Conservation (phyloP, 2,888 invertebrate genomes). For the Morpho deidamia region DNA sequence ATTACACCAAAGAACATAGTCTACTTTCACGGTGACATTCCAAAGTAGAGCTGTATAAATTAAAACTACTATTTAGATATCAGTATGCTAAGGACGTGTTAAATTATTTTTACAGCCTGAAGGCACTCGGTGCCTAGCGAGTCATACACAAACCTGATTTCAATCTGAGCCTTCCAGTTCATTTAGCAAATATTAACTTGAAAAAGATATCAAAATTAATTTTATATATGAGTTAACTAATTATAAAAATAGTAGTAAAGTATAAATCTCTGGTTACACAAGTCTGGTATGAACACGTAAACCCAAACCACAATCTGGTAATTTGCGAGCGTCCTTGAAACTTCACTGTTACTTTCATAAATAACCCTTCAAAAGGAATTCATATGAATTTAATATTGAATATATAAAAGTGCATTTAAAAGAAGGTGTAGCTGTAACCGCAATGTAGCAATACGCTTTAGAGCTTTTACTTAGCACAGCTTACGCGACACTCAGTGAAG, state of each 20-base stretch:
- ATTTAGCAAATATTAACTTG: too few relatives aligned
- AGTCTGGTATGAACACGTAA: constrained; percentile 28
- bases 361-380: constrained; percentile 25
- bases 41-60: background rate
- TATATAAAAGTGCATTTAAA: constrained; percentile 2
- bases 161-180: background rate
- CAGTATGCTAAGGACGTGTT: background rate
- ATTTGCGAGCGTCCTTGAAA: constrained; percentile 32
- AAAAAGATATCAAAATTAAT: too few relatives aligned
- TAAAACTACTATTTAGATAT: background rate
- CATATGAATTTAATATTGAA: constrained; percentile 12
- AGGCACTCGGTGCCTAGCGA: constrained; percentile 1
- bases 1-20: background rate
- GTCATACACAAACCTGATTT: constrained; percentile 1
- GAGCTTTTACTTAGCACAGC: constrained; percentile 16
- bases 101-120: constrained; percentile 1
- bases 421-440: constrained; percentile 9
- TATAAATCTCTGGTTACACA: background rate
- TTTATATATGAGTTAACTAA: too few relatives aligned
- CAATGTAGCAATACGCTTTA: constrained; percentile 9
- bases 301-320: constrained; percentile 27
- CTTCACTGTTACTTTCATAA: constrained; percentile 31
- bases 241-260: too few relatives aligned
- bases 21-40: constrained; percentile 1
- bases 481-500: constrained; percentile 8